Percentiles rank a stretch among this genome's conserved stretches.
Evolutionary conservation across 1,140 invertebrate genomes (phyloP).

Genomic region (Trigoniulus corallinus): DNA sequence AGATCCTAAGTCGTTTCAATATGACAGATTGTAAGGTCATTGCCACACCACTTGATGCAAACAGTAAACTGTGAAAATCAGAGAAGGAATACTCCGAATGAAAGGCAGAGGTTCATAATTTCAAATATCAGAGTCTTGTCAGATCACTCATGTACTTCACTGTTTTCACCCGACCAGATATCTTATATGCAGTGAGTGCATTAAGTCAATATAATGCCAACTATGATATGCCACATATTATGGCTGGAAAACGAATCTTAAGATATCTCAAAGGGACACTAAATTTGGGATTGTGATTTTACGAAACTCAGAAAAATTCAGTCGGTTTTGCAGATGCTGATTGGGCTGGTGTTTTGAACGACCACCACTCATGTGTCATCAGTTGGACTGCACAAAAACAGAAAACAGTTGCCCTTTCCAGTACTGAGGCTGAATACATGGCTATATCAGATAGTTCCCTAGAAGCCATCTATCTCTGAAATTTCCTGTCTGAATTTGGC

Average conservation of each 20-base stretch:
- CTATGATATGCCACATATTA: slow-evolving; percentile 9
- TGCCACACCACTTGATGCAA: not conserved
- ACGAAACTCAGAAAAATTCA: not conserved
- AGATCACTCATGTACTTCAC: not conserved
- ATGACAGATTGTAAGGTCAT: not conserved
- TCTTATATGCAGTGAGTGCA: slow-evolving; percentile 20
- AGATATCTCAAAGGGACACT: not conserved
- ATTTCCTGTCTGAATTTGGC: not conserved
- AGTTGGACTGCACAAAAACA: slow-evolving; percentile 9
- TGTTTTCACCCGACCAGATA: slow-evolving; percentile 10
- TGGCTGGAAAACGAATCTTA: slow-evolving; percentile 5
- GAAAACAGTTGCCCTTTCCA: slow-evolving; percentile 8
- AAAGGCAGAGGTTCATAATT: not conserved
- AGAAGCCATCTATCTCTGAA: slow-evolving; percentile 7
- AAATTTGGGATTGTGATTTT: slow-evolving; percentile 1
- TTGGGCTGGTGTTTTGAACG: not conserved
- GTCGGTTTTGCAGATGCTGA: not conserved
- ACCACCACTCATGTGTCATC: not conserved
- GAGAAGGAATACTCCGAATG: not conserved
- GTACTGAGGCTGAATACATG: slow-evolving; percentile 12
- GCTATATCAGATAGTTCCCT: slow-evolving; percentile 5
- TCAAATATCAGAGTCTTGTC: slow-evolving; percentile 12
- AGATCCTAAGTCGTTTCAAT: not conserved
- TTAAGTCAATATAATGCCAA: slow-evolving; percentile 28
- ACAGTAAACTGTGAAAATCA: not conserved